Evolutionary conservation across 2,797 vertebrate genomes (phyloP).

Genomic region (Neopelma chrysocephalum): DNA sequence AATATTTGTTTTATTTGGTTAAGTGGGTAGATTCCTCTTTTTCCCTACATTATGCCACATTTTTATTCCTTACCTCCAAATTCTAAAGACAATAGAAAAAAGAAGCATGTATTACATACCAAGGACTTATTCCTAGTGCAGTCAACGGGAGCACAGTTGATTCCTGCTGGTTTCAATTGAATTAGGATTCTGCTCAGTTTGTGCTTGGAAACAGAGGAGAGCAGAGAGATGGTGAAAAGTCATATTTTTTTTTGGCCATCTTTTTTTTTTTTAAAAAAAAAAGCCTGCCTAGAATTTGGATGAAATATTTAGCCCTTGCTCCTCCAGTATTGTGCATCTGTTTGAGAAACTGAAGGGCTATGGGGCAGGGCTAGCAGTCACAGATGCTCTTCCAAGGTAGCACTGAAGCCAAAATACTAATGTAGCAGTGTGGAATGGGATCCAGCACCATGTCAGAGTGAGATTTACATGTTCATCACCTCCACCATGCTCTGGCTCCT

Average conservation of each 20-base stretch:
- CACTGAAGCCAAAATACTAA: background rate
- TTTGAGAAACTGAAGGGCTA: background rate
- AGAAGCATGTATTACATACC: background rate
- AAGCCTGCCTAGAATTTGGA: background rate
- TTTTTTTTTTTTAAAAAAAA: background rate
- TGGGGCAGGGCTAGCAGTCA: background rate
- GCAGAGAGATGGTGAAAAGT: background rate
- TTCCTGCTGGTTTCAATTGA: background rate
- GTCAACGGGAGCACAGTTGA: background rate
- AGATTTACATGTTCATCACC: background rate
- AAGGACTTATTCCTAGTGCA: background rate
- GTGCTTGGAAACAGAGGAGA: background rate
- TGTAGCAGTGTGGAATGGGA: background rate
- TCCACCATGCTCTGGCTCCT: background rate
- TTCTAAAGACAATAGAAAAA: background rate
- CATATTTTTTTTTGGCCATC: accelerated
- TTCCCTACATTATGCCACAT: background rate
- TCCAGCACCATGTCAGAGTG: background rate
- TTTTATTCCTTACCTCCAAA: background rate
- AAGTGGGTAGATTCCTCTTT: background rate
- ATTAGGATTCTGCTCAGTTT: background rate
- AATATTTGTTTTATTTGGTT: background rate
- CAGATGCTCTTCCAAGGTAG: background rate
- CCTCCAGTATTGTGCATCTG: background rate
- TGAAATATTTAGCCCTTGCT: background rate